phyloP scores from a whole-genome alignment of 2,888 invertebrate species.

The Taenaris catops region DNA sequence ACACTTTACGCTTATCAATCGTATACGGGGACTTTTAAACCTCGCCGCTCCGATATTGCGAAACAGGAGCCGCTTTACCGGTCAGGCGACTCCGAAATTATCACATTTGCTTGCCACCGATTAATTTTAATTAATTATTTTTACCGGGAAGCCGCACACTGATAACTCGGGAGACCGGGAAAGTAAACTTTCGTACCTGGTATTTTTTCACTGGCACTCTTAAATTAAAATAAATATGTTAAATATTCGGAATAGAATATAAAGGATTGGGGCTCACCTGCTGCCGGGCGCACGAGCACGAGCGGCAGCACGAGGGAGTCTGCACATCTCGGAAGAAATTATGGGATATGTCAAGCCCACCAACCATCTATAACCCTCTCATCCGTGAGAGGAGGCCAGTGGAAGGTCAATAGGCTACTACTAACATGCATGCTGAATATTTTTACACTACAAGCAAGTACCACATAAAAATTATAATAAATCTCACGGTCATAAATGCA shows the following conservation, averaged over 20 bases:
- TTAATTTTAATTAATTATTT: constrained; percentile 36
- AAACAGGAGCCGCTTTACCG: constrained; percentile 44
- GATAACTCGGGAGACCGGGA: constrained; percentile 10
- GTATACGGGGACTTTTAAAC: constrained; percentile 23
- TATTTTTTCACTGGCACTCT: constrained; percentile 10
- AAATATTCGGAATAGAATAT: no score
- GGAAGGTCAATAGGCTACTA: no score
- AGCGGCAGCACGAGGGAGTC: constrained; percentile 73
- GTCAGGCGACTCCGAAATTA: constrained; percentile 36
- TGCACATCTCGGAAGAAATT: no score
- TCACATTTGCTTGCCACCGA: constrained; percentile 35
- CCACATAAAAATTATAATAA: no score
- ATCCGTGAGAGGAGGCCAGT: no score
- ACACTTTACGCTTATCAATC: constrained; percentile 26
- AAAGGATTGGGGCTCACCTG: constrained; percentile 47
- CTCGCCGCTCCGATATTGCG: constrained; percentile 31
- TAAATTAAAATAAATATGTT: constrained; percentile 6
- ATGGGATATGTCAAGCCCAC: no score
- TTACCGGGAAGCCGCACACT: constrained; percentile 18
- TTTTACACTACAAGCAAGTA: no score
- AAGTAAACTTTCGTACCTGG: constrained; percentile 3
- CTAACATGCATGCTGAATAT: no score
- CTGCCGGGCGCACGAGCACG: constrained; percentile 70
- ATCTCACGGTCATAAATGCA: no score
- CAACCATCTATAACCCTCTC: no score